Conservation (phyloP, 2,797 vertebrate species). For the Podarcis siculus region DNA sequence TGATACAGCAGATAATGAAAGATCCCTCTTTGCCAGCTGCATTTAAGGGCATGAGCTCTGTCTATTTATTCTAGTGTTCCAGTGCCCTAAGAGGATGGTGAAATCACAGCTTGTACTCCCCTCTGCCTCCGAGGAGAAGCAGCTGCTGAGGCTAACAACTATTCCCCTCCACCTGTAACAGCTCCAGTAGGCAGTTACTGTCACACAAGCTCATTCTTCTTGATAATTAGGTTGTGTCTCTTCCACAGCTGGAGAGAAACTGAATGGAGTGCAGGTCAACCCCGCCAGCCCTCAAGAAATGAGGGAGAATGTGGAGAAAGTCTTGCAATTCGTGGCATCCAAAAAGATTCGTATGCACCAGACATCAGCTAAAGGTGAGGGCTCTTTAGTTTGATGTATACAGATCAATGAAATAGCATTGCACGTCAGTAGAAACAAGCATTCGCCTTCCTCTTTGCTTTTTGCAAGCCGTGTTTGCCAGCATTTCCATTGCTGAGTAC, state of each 20-base stretch:
- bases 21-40: background rate
- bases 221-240: background rate
- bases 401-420: background rate
- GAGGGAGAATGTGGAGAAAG: conserved; percentile 93
- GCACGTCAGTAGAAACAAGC: background rate
- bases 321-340: conserved; percentile 92
- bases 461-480: background rate
- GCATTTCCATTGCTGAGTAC: background rate
- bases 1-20: background rate
- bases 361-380: conserved; percentile 90
- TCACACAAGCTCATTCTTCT: background rate
- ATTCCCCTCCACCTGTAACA: background rate
- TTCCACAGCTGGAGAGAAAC: conserved; percentile 88
- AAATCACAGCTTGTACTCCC: background rate
- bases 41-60: background rate
- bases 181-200: background rate
- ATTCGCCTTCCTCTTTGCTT: background rate
- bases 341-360: conserved; percentile 96
- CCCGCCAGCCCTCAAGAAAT: conserved; percentile 90
- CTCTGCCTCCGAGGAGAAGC: background rate
- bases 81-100: background rate
- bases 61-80: background rate
- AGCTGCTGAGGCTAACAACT: background rate
- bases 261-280: conserved; percentile 81
- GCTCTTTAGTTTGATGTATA: background rate